A percentile compares a stretch with the other conserved stretches of the same genome.
phyloP scores from a whole-genome alignment of 1,140 invertebrate species.

The Nephotettix cincticeps region DNA sequence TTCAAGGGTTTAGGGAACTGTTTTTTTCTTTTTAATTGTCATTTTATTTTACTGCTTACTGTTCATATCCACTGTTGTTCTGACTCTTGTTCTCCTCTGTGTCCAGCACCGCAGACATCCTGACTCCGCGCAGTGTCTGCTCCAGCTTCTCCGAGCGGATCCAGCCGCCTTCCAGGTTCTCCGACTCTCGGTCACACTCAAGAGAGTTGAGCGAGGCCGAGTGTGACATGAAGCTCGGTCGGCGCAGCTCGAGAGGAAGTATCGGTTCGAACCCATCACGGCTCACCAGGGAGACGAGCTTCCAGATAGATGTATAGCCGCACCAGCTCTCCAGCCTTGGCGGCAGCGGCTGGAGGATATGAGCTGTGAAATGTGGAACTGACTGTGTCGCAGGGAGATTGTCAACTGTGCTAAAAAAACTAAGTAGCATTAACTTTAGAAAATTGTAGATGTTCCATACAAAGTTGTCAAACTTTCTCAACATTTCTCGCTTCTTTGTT shows the following conservation, averaged over 20 bases:
- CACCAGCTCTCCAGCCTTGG: slow-evolving; percentile 22
- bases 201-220: slow-evolving; percentile 56
- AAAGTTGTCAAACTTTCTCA: too few species aligned
- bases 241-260: slow-evolving; percentile 36
- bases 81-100: too few species aligned
- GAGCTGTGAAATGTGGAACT: too few species aligned
- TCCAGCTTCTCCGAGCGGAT: slow-evolving; percentile 58
- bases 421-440: neutral
- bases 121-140: slow-evolving; percentile 11
- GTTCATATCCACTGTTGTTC: too few species aligned
- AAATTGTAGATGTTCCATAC: neutral
- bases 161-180: slow-evolving; percentile 58
- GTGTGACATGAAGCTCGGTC: slow-evolving; percentile 48
- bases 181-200: slow-evolving; percentile 51
- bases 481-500: too few species aligned
- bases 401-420: neutral
- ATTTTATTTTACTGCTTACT: too few species aligned
- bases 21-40: too few species aligned
- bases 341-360: neutral
- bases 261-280: slow-evolving; percentile 30
- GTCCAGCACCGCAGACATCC: slow-evolving; percentile 9
- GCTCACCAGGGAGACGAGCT: slow-evolving; percentile 43
- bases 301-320: slow-evolving; percentile 46
- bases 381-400: neutral
- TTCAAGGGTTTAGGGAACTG: too few species aligned